A percentile compares a stretch with the other conserved stretches of the same genome.
phyloP scores from a whole-genome alignment of 2,797 vertebrate species.

The Acipenser oxyrinchus region DNA sequence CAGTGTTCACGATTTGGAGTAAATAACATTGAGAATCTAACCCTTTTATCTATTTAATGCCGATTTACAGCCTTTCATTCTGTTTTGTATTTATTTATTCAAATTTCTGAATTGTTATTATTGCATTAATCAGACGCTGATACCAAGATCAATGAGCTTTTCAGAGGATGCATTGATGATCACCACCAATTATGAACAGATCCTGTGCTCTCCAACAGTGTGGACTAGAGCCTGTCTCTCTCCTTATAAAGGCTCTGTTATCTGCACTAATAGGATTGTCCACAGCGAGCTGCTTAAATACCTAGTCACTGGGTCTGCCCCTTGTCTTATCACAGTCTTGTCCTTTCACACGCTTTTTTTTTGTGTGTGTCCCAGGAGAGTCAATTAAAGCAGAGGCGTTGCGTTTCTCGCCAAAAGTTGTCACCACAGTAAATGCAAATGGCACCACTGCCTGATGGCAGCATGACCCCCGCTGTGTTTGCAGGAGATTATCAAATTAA shows the following conservation, averaged over 20 bases:
- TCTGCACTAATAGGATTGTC: constrained; percentile 39
- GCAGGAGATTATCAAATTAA: constrained; percentile 32
- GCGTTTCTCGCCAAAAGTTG: constrained; percentile 25
- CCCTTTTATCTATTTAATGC: too few species aligned
- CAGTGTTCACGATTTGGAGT: too few species aligned
- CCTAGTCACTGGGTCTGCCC: constrained; percentile 12
- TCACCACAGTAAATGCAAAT: constrained; percentile 36
- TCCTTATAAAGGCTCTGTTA: constrained; percentile 41
- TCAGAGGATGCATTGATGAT: not conserved
- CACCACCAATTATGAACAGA: not conserved
- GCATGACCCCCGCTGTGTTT: constrained; percentile 20
- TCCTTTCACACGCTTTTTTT: constrained; percentile 13
- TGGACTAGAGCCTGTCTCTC: constrained; percentile 11
- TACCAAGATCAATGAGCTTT: not conserved
- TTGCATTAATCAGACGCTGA: not conserved
- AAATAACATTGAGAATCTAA: too few species aligned
- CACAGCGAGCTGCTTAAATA: constrained; percentile 28
- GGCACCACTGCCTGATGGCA: constrained; percentile 22
- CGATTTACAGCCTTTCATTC: not conserved
- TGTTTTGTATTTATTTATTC: not conserved
- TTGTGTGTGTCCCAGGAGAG: constrained; percentile 37
- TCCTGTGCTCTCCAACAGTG: not conserved
- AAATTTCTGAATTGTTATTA: not conserved
- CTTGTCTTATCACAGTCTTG: constrained; percentile 25
- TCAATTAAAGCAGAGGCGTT: constrained; percentile 44